These are phyloP conservation scores for Epistrophe eligans DNA, from an alignment of 2,888 invertebrate species.

Conservation along the genomic window DNA sequence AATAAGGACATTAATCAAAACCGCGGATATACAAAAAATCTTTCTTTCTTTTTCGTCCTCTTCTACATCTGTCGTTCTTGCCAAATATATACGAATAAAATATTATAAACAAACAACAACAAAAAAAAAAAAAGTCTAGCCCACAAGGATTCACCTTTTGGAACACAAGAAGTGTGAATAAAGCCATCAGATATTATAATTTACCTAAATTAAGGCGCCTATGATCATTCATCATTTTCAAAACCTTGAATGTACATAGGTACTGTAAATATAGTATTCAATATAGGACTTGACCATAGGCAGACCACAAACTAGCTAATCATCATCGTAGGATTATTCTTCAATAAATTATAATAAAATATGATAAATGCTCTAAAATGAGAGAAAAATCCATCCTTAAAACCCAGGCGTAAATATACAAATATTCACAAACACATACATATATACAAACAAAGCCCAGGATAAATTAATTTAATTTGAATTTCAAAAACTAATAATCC, in stretches of 20 bases:
- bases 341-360: conserved; percentile 68
- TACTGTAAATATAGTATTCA: neutral
- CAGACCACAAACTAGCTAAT: conserved; percentile 31
- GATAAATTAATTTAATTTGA: conserved; percentile 59
- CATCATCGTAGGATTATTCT: conserved; percentile 50
- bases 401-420: neutral
- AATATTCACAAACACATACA: neutral
- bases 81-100: conserved; percentile 3
- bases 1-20: conserved; percentile 73
- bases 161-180: conserved; percentile 42
- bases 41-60: conserved; percentile 5
- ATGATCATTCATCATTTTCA: conserved; percentile 49
- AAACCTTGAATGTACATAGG: neutral
- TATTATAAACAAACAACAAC: conserved; percentile 20
- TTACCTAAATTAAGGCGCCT: conserved; percentile 16
- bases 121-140: neutral
- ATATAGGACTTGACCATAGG: conserved; percentile 9
- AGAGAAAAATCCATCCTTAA: conserved; percentile 13
- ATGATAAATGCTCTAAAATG: conserved; percentile 42
- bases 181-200: conserved; percentile 31
- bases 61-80: neutral
- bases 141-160: conserved; percentile 46
- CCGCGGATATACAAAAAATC: conserved; percentile 58
- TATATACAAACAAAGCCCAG: conserved; percentile 18
- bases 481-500: conserved; percentile 70